Evolutionary conservation across 2,888 invertebrate genomes (phyloP), one percentile per base, ranked within the genome.

Genomic region (Eupithecia subfuscata): DNA sequence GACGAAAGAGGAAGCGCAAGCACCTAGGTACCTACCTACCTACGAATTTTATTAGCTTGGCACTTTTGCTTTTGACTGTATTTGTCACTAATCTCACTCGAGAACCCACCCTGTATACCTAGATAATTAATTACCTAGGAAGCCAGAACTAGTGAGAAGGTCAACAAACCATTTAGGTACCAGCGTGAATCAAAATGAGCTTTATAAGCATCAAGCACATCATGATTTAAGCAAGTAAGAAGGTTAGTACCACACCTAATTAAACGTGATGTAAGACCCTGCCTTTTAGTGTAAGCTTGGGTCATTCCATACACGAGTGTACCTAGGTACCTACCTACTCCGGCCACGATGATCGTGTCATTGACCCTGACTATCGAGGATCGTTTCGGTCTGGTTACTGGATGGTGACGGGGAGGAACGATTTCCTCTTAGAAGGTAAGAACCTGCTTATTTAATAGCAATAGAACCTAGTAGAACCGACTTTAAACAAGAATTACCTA

Each of bases 361-460:
- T 87, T 92, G 92, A 92, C 91, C 93, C 87, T 85, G 84, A 80
- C 86, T 83, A 79, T 75, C 73, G 85, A 84, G 86, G 83, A 88
- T 86, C 86, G 89, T 90, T 92, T 91, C 91, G 90, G 91, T 91
- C 88, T 90, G 90, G 86, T 90, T 89, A 87, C 90, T 91, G 91
- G 91, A 88, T 84, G 86, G 85, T 88, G 89, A 90, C 90, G 85
- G 90, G 65, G 34, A 71, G 45, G 65, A 34, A 64, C 48, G 45
- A 69, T 60, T 68, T 63, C 18, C 48, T 69, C 43, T 40, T 12
- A 18, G 30, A 0, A 12, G 4, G 22, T 56, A 52, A n/a, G 45
- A 18, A 18, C 45, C 12, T 64, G 30, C 7, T 4, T 63, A 16
- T 9, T 8, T 56, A 12, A 18, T 56, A 56, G 56, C 22, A 56